Evolutionary conservation across 2,797 vertebrate genomes (phyloP).

Genomic region (Linurgus olivaceus): DNA sequence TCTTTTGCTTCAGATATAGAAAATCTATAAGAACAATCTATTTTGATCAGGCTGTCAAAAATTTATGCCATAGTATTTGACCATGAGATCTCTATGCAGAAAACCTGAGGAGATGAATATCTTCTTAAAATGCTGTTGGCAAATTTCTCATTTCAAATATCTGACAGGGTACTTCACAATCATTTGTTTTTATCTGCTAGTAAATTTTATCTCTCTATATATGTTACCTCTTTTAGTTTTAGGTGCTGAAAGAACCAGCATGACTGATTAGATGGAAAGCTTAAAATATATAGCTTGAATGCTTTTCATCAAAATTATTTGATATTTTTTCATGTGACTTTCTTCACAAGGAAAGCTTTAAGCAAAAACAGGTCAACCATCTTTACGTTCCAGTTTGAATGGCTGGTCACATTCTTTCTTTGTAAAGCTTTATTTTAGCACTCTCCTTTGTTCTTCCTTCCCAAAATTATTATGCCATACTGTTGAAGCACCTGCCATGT

Average conservation of each 20-base stretch:
- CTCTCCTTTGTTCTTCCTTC: background rate
- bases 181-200: background rate
- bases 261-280: background rate
- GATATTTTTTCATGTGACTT: background rate
- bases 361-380: background rate
- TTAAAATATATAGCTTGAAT: background rate
- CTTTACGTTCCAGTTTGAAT: background rate
- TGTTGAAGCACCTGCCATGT: conserved; percentile 30
- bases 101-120: background rate
- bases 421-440: conserved; percentile 12
- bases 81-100: background rate
- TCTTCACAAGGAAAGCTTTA: background rate
- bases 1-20: background rate
- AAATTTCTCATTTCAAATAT: conserved; percentile 4
- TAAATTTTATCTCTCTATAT: background rate
- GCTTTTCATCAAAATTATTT: background rate
- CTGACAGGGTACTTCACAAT: background rate
- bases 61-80: background rate
- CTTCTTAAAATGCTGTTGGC: background rate
- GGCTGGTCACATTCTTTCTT: background rate
- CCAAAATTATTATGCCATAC: conserved; percentile 15
- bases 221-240: background rate
- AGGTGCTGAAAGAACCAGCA: background rate
- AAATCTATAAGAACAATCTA: background rate
- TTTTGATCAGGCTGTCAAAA: background rate